A percentile compares a stretch with the other conserved stretches of the same genome.
phyloP scores from a whole-genome alignment of 1,140 invertebrate species.

The Drosophila chauvacae region DNA sequence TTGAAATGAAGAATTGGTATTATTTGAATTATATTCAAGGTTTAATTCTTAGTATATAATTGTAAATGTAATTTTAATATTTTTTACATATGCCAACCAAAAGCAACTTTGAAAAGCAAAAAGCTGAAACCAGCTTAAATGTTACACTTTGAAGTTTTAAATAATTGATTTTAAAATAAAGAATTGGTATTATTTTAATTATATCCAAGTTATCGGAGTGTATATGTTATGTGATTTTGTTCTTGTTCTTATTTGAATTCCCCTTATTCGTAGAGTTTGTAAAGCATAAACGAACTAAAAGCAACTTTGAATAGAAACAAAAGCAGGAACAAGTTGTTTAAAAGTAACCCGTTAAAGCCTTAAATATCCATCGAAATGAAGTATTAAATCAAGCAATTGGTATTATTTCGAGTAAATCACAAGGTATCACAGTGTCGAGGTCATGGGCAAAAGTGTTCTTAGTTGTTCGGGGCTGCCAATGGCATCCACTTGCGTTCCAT shows the following conservation, averaged over 20 bases:
- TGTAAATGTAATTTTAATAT: neutral
- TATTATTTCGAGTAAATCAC: too few relatives aligned
- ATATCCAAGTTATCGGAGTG: neutral
- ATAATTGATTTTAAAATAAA: neutral
- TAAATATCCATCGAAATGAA: neutral
- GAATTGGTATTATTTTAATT: neutral
- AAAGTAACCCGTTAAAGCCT: neutral
- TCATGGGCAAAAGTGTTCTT: slow-evolving; percentile 5
- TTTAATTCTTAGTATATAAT: too few relatives aligned
- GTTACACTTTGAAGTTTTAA: neutral
- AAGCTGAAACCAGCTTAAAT: neutral
- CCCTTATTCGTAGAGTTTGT: neutral
- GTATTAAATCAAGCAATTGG: neutral
- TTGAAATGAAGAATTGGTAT: too few relatives aligned
- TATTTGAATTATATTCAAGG: neutral
- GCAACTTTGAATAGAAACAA: neutral
- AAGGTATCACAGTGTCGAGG: neutral
- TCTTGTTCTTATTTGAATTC: neutral
- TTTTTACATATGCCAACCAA: neutral
- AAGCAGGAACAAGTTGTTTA: neutral
- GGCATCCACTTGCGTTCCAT: slow-evolving; percentile 74
- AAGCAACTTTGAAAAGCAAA: neutral
- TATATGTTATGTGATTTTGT: neutral
- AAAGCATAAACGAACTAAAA: neutral
- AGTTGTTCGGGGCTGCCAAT: slow-evolving; percentile 32